A percentile compares a stretch with the other conserved stretches of the same genome.
phyloP scores from a whole-genome alignment of 1,140 invertebrate species.

The Sipha flava region DNA sequence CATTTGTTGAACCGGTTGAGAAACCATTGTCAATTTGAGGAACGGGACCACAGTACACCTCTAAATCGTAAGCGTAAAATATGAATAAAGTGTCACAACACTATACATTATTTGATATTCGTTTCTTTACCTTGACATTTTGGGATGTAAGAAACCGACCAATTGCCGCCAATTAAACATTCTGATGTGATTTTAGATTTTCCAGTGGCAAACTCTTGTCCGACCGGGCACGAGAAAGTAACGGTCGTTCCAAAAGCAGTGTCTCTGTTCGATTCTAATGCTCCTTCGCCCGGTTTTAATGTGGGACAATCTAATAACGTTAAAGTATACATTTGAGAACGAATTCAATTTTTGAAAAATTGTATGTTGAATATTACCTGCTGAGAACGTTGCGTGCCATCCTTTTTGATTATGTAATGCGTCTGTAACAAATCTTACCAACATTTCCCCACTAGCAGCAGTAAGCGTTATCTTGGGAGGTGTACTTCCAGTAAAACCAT shows the following conservation, averaged over 20 bases:
- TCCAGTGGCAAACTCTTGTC: conserved; percentile 90
- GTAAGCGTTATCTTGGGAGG: conserved; percentile 80
- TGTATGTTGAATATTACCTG: conserved; percentile 50
- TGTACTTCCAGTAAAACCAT: conserved; percentile 73
- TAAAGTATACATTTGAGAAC: conserved; percentile 39
- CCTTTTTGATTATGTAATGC: conserved; percentile 72
- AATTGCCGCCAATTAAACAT: conserved; percentile 82
- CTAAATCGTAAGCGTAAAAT: conserved; percentile 45
- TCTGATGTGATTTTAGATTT: conserved; percentile 72
- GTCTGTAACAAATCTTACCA: conserved; percentile 79
- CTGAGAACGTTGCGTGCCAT: conserved; percentile 86
- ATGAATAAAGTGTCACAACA: background rate
- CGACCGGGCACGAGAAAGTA: conserved; percentile 82
- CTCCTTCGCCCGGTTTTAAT: conserved; percentile 72
- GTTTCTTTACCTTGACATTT: conserved; percentile 69
- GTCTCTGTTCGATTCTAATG: conserved; percentile 80
- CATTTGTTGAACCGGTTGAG: conserved; percentile 88
- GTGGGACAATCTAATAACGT: conserved; percentile 83
- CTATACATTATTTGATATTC: background rate
- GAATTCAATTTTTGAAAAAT: background rate
- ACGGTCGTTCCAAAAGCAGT: conserved; percentile 85
- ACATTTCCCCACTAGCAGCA: conserved; percentile 84
- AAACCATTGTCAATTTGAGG: conserved; percentile 97
- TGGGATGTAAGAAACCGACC: conserved; percentile 86
- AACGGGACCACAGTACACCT: conserved; percentile 93